Conservation (phyloP, 2,888 invertebrate genomes). For the Xanthia togata region DNA sequence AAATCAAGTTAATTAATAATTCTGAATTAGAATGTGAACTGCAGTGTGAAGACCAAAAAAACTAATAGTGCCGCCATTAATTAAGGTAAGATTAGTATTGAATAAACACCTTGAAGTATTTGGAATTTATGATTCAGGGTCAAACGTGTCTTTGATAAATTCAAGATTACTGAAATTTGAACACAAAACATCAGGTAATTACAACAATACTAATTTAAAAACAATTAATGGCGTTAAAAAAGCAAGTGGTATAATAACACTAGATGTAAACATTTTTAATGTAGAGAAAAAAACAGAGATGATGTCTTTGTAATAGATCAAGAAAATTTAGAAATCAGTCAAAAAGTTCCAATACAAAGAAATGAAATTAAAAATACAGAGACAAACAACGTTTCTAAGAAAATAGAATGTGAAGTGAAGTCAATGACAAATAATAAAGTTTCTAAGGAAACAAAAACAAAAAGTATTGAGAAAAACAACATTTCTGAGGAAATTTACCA, state of each 20-base stretch:
- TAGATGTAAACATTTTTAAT: no score
- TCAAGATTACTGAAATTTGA: conserved; percentile 32
- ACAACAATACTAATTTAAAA: conserved; percentile 22
- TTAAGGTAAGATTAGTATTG: conserved; percentile 35
- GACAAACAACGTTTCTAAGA: no score
- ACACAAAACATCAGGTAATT: no score
- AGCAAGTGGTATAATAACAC: no score
- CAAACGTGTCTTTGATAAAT: conserved; percentile 42
- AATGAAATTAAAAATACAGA: no score
- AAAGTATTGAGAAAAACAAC: no score
- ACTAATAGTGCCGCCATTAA: conserved; percentile 35
- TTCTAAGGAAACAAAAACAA: no score
- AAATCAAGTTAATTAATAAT: conserved; percentile 16
- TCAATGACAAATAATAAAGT: no score
- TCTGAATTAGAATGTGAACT: conserved; percentile 25
- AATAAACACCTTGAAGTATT: conserved; percentile 19
- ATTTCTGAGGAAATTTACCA: no score
- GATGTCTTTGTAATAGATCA: neutral
- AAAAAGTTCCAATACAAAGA: neutral
- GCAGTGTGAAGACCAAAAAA: conserved; percentile 39
- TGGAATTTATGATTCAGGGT: conserved; percentile 49
- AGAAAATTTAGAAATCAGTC: neutral
- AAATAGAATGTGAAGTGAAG: no score
- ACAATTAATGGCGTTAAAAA: conserved; percentile 28
- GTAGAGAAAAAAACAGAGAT: no score